A percentile compares a stretch with the other conserved stretches of the same genome.
phyloP scores from a whole-genome alignment of 2,888 invertebrate species.

The Laspeyria flexula region DNA sequence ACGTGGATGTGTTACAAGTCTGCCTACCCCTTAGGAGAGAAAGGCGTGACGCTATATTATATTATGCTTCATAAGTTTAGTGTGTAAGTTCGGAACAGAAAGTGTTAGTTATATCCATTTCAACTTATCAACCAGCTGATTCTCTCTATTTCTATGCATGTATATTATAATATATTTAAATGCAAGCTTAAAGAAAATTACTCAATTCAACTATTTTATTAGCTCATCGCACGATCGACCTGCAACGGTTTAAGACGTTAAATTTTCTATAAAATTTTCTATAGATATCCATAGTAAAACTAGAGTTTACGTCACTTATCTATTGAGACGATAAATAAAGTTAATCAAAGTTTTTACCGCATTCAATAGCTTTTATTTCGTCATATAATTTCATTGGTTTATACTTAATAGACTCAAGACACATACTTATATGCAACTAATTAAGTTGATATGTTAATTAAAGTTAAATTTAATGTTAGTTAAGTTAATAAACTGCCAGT shows the following conservation, averaged over 20 bases:
- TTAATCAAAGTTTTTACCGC: constrained; percentile 18
- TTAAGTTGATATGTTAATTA: constrained; percentile 16
- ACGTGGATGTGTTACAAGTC: too few relatives aligned
- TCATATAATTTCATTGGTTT: constrained; percentile 28
- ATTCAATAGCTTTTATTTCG: constrained; percentile 30
- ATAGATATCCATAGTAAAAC: constrained; percentile 11
- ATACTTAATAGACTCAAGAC: constrained; percentile 34
- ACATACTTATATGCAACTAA: constrained; percentile 31
- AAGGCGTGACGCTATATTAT: too few relatives aligned
- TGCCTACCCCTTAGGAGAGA: too few relatives aligned
- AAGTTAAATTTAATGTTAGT: too few relatives aligned
- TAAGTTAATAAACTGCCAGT: too few relatives aligned
- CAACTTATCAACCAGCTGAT: too few relatives aligned
- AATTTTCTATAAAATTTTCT: background rate
- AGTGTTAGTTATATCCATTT: too few relatives aligned
- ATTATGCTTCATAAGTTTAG: too few relatives aligned
- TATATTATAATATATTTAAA: too few relatives aligned
- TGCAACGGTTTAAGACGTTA: constrained; percentile 11
- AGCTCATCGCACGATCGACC: background rate
- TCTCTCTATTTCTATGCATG: too few relatives aligned
- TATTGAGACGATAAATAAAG: constrained; percentile 32
- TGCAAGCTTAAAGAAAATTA: too few relatives aligned
- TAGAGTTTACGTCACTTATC: constrained; percentile 28
- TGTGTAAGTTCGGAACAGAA: too few relatives aligned
- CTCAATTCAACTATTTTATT: background rate